Base-by-base conservation (phyloP, 1,140 invertebrate genomes). In the Drosophila sturtevanti region DNA sequence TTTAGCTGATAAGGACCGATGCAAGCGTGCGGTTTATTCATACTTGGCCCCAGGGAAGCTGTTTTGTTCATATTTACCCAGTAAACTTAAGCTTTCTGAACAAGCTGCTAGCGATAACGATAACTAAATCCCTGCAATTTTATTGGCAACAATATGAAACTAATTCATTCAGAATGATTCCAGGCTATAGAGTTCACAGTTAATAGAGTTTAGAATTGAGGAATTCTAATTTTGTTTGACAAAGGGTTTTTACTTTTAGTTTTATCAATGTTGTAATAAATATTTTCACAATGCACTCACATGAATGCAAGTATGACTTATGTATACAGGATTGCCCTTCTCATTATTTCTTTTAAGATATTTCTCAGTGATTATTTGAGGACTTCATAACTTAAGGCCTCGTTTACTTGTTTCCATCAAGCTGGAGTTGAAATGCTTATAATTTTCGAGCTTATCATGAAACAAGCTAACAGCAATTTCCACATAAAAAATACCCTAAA, bases 381-480 rank as follows among this genome's bases (percentile, higher is more conserved):
- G 5, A 18, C 6, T 31, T 31, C 41, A 44, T 44, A 44, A 44
- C 41, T 44, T 22, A 31, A 6, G 6, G 7, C 5, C 27, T 31
- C 6, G 2, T 24, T 48, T 16, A 48, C 6, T 54, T 14, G 34
- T 52, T 58, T 38, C 24, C n/a, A 24, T 41, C 14, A 52, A 56
- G 63, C 14, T 6, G 27, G 7, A 31, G 27, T 31, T 6, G 22
- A 55, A 68, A 77, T 72, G 55, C 62, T 18, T 37, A 27, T 27
- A 52, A 71, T 67, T 64, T 71, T 66, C 64, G 44, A 7, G 58
- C 70, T 80, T 72, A 79, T 80, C 81, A 69, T 12, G 35, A 24
- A 35, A 64, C 66, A 76, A 59, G 34, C 52, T 41, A 34, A 37
- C 34, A 66, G 63, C 63, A 81, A 81, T 79, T 86, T 87, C 66